Evolutionary conservation across 2,113 vertebrate genomes (phyloP).

Genomic region (Egretta garzetta): DNA sequence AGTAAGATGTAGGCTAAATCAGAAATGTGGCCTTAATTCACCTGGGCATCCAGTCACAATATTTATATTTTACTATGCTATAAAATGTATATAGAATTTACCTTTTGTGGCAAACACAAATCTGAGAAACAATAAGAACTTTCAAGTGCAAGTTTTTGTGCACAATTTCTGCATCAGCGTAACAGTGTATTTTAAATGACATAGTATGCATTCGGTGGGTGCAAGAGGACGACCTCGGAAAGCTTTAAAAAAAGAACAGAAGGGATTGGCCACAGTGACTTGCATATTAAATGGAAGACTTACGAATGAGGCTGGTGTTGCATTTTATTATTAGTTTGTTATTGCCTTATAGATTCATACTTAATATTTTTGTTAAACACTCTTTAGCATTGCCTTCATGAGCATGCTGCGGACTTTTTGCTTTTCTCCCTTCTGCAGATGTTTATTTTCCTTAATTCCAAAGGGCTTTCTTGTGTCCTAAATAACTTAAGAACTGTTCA

Average conservation of each 20-base stretch:
- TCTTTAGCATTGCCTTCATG: not conserved
- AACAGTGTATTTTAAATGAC: not conserved
- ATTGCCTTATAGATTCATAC: not conserved
- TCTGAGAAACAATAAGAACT: not conserved
- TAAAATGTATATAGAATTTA: not conserved
- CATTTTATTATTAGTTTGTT: not conserved
- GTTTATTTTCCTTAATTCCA: not conserved
- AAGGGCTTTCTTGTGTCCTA: not conserved
- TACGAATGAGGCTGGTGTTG: not conserved
- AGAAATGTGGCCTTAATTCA: not conserved
- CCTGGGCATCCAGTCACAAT: not conserved
- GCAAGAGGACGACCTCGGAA: not conserved
- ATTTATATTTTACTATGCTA: not conserved
- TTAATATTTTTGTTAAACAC: not conserved
- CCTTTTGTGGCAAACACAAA: not conserved
- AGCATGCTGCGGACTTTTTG: not conserved
- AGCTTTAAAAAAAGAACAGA: not conserved
- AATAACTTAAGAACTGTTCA: not conserved
- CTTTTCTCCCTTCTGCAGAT: not conserved
- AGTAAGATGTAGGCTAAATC: not conserved
- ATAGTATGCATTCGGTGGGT: not conserved
- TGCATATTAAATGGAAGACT: not conserved
- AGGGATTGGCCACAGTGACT: not conserved
- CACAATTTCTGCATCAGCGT: not conserved
- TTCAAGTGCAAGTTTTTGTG: not conserved